Conservation (phyloP, 2,797 vertebrate species). For the Galaxias olidus region DNA sequence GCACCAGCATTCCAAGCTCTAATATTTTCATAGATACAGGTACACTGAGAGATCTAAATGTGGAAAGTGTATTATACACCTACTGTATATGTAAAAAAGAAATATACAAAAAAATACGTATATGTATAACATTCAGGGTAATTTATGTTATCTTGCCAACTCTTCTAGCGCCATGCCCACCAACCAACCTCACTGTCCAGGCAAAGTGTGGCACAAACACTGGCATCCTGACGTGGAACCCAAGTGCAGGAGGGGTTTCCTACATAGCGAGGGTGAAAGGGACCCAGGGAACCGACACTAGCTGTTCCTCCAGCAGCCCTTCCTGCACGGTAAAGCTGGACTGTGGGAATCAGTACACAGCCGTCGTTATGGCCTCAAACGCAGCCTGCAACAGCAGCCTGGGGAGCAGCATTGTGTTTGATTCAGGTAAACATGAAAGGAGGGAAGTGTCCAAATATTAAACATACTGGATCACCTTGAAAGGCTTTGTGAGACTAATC, state of each 20-base stretch:
- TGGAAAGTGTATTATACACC: too few relatives aligned
- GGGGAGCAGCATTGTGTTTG: conserved; percentile 46
- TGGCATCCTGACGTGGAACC: conserved; percentile 64
- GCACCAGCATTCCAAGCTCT: conserved; percentile 62
- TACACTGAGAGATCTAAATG: too few relatives aligned
- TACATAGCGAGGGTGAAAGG: conserved; percentile 62
- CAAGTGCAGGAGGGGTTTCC: conserved; percentile 41
- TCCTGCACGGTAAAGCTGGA: conserved; percentile 66
- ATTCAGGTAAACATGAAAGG: conserved; percentile 61
- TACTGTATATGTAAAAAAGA: too few relatives aligned
- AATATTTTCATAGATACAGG: conserved; percentile 61
- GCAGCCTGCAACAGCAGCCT: conserved; percentile 66
- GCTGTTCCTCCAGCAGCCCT: conserved; percentile 64
- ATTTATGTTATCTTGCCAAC: too few relatives aligned
- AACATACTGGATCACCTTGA: too few relatives aligned
- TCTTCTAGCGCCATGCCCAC: conserved; percentile 73
- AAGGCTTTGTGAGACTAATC: too few relatives aligned
- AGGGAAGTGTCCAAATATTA: background rate
- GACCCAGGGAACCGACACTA: conserved; percentile 46
- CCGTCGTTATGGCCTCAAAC: conserved; percentile 57
- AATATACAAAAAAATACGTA: background rate
- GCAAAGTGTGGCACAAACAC: conserved; percentile 68
- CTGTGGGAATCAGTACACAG: conserved; percentile 65
- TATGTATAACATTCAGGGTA: background rate
- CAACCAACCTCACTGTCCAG: conserved; percentile 53